Evolutionary conservation across 2,113 vertebrate species (phyloP).

Genomic region (Microcebus griseorufus): DNA sequence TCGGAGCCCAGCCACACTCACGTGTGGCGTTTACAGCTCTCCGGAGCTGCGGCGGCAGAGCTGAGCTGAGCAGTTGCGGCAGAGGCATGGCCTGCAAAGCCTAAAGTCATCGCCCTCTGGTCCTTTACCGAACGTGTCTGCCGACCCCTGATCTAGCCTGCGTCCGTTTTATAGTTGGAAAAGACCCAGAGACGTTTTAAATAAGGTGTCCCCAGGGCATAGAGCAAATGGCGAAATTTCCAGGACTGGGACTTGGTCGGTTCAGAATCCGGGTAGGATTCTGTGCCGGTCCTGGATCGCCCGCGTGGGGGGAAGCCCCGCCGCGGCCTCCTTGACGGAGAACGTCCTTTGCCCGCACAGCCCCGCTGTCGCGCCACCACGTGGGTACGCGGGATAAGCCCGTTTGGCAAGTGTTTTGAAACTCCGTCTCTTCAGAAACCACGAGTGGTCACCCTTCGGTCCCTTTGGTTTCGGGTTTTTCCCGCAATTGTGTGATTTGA

Average conservation of each 20-base stretch:
- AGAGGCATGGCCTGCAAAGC: neutral
- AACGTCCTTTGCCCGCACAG: fast-evolving
- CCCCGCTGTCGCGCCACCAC: neutral
- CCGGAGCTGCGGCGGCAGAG: neutral
- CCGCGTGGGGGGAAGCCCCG: fast-evolving
- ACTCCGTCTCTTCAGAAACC: neutral
- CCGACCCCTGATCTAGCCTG: neutral
- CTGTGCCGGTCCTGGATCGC: fast-evolving
- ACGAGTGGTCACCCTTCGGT: neutral
- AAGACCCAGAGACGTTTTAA: neutral
- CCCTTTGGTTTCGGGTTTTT: neutral
- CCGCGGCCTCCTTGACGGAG: fast-evolving
- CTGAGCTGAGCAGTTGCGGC: neutral
- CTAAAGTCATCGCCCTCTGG: neutral
- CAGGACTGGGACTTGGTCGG: neutral
- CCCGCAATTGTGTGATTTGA: fast-evolving
- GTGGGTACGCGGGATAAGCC: fast-evolving
- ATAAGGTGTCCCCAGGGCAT: neutral
- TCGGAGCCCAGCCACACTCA: neutral
- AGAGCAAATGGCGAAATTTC: neutral
- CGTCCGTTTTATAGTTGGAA: neutral
- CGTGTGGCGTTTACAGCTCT: neutral
- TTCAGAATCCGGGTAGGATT: neutral
- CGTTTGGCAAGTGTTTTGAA: neutral
- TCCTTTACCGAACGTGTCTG: neutral